Evolutionary conservation across 2,888 invertebrate genomes (phyloP).

Genomic region (Trichopoda pennipes): DNA sequence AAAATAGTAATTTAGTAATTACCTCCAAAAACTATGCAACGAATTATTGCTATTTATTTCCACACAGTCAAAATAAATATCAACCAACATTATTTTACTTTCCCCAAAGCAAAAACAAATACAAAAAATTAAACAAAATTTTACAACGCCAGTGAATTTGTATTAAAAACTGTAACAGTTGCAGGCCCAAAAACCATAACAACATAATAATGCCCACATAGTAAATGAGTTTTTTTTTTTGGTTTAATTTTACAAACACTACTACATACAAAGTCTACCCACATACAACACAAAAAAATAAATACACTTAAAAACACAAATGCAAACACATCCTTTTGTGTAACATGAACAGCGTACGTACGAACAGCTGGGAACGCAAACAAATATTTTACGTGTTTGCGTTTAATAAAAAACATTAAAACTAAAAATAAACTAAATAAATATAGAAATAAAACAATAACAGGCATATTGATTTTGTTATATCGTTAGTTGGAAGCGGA

Average conservation of each 20-base stretch:
- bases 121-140: not conserved
- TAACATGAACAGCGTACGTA: constrained; percentile 19
- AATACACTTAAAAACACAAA: too few species aligned
- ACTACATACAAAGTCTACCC: not conserved
- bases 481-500: not conserved
- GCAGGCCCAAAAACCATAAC: constrained; percentile 71
- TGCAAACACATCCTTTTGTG: constrained; percentile 34
- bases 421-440: too few species aligned
- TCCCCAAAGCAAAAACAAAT: not conserved
- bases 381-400: constrained; percentile 42
- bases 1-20: not conserved
- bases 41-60: constrained; percentile 8
- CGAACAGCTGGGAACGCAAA: constrained; percentile 25
- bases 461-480: not conserved
- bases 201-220: constrained; percentile 73
- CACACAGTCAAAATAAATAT: not conserved
- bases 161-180: constrained; percentile 66
- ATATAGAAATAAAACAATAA: too few species aligned
- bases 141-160: constrained; percentile 20
- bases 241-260: constrained; percentile 42
- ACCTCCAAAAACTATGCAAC: constrained; percentile 8
- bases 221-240: constrained; percentile 69
- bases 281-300: not conserved
- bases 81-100: not conserved
- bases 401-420: not conserved